Percentiles rank a stretch among this genome's conserved stretches.
phyloP scores from a whole-genome alignment of 1,140 invertebrate genomes.

The Samia ricini region DNA sequence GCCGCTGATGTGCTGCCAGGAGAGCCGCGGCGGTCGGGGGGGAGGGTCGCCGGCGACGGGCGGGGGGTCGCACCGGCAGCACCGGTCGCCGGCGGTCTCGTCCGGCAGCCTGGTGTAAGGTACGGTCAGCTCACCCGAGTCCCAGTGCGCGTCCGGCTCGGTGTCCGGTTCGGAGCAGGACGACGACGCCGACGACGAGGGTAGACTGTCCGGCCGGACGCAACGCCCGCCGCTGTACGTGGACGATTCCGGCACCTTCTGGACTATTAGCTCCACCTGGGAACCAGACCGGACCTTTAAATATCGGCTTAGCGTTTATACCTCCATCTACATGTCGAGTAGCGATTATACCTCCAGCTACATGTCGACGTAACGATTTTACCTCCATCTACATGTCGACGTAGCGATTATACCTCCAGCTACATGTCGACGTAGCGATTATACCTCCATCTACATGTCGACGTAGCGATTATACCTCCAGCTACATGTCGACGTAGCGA shows the following conservation, averaged over 20 bases:
- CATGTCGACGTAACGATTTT: no score
- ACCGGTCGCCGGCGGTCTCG: conserved; percentile 1
- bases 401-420: no score
- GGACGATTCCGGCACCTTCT: conserved; percentile 61
- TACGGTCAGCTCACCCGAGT: conserved; percentile 82
- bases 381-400: no score
- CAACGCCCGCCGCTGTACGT: conserved; percentile 62
- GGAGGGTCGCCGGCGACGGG: no score
- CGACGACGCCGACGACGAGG: conserved; percentile 46
- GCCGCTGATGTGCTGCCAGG: conserved; percentile 54
- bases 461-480: no score
- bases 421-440: no score
- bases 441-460: no score
- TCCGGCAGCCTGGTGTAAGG: conserved; percentile 1
- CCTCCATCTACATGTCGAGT: neutral
- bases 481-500: no score
- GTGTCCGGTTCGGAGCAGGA: conserved; percentile 79
- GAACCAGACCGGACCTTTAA: neutral
- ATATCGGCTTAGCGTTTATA: neutral
- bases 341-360: no score
- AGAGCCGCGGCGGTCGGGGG: conserved; percentile 29
- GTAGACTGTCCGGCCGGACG: conserved; percentile 32
- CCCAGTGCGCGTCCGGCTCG: conserved; percentile 82
- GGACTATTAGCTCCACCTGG: conserved; percentile 73
- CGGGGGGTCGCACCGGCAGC: neutral